Evolutionary conservation across 2,113 vertebrate species (phyloP), one percentile per base, ranked within the genome.

Genomic region (Glaucidium brasilianum): DNA sequence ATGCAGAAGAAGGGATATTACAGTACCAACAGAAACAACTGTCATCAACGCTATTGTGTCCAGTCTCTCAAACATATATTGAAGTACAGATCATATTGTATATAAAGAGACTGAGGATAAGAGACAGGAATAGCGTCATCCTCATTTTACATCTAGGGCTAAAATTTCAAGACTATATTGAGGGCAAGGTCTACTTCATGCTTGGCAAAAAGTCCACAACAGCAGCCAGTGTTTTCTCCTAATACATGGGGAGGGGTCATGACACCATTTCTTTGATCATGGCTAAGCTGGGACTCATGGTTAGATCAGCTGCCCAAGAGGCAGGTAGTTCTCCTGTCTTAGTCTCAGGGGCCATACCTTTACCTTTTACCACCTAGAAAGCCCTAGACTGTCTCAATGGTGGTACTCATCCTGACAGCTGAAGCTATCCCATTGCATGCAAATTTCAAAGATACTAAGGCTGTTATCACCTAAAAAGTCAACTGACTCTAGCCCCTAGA

Each of bases 221-320:
- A 56, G 5, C 19, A 64, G 41, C 4, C 5, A 16, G 2, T 0
- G 2, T 59, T 91, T 83, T 68, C 21, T 75, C 10, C 17, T 79
- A 45, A 47, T 34, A 67, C 2, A 15, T 1, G 2, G 2, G 22
- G 11, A 69, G 11, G 14, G 4, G 2, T 6, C 2, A 67, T 11
- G 9, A 6, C 6, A 49, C 3, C 8, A 4, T 64, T 64, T 69
- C 15, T 69, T 35, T 25, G 4, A 19, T 35, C 18, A 26, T 30
- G 12, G 11, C 16, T 50, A 64, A 19, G 32, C 4, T 3, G 49
- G 6, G 17, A 39, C 18, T 71, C 10, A 7, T 12, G 7, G 13
- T 75, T 67, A n/a, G 5, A 37, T 4, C 7, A 41, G 12, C 8
- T 64, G 6, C 3, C 10, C 14, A 39, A 52, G 32, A 26, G n/a